Conservation (phyloP, 2,888 invertebrate genomes). For the Eurytoma californica region DNA sequence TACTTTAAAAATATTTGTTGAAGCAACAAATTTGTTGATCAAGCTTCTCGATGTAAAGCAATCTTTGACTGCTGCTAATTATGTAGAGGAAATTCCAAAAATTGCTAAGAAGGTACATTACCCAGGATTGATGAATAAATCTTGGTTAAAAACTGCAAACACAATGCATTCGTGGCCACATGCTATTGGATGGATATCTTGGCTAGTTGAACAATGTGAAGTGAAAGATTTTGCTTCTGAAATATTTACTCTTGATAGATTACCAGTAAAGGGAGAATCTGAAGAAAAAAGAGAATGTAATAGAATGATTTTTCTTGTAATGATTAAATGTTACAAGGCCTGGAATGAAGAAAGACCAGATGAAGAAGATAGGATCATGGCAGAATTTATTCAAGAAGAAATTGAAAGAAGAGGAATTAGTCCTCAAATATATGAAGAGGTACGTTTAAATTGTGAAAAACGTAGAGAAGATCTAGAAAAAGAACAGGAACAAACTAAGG, state of each 20-base stretch:
- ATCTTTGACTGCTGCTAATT: slow-evolving; percentile 64
- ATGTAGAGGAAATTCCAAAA: slow-evolving; percentile 76
- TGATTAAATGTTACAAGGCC: slow-evolving; percentile 64
- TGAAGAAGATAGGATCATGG: slow-evolving; percentile 63
- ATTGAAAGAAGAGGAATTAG: slow-evolving; percentile 61
- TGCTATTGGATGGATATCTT: slow-evolving; percentile 78
- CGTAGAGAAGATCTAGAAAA: slow-evolving; percentile 51
- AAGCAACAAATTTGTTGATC: slow-evolving; percentile 64
- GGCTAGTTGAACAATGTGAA: slow-evolving; percentile 76
- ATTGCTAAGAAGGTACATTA: slow-evolving; percentile 77
- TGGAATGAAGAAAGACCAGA: slow-evolving; percentile 68
- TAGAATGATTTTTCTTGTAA: slow-evolving; percentile 58
- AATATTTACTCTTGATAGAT: slow-evolving; percentile 62
- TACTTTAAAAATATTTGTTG: slow-evolving; percentile 69
- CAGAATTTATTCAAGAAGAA: slow-evolving; percentile 63
- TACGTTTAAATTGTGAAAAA: slow-evolving; percentile 57
- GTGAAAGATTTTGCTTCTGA: slow-evolving; percentile 70
- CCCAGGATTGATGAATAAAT: slow-evolving; percentile 78
- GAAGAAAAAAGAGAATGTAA: slow-evolving; percentile 57
- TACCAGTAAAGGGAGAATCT: slow-evolving; percentile 63
- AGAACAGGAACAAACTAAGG: slow-evolving; percentile 53
- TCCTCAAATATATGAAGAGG: slow-evolving; percentile 58
- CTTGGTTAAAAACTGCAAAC: slow-evolving; percentile 79
- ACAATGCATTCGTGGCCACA: slow-evolving; percentile 79
- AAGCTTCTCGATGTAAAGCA: slow-evolving; percentile 64